Percentiles rank a stretch among this genome's conserved stretches.
Conservation (phyloP, 1,140 invertebrate genomes). For the Ceratoteleas bidentatus region DNA sequence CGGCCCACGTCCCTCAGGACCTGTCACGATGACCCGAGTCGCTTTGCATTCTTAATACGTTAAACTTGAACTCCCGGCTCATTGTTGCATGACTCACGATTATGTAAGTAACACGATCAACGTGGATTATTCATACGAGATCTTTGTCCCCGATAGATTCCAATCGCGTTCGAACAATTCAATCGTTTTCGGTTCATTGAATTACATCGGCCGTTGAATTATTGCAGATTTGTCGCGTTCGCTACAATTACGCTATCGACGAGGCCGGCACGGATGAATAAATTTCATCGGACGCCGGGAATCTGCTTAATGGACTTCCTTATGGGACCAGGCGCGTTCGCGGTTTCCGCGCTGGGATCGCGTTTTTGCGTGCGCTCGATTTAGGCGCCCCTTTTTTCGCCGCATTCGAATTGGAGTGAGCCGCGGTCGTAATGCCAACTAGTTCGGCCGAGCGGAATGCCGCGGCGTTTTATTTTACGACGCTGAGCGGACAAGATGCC, state of each 20-base stretch:
- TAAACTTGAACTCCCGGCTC: constrained; percentile 65
- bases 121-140: constrained; percentile 65
- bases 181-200: constrained; percentile 63
- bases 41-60: constrained; percentile 62
- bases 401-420: too few relatives aligned
- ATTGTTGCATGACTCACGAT: constrained; percentile 67
- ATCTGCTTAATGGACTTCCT: constrained; percentile 39
- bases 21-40: constrained; percentile 68
- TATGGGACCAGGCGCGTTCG: constrained; percentile 4
- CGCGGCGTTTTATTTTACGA: too few relatives aligned
- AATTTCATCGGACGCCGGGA: constrained; percentile 9
- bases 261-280: constrained; percentile 10
- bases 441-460: too few relatives aligned
- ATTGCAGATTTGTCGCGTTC: constrained; percentile 52
- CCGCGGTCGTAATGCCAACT: too few relatives aligned
- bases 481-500: too few relatives aligned
- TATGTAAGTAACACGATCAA: constrained; percentile 63
- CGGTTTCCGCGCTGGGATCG: too few relatives aligned
- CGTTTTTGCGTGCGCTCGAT: too few relatives aligned
- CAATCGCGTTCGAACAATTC: constrained; percentile 64
- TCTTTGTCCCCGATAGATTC: constrained; percentile 62
- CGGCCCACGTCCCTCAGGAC: constrained; percentile 68
- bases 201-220: constrained; percentile 54
- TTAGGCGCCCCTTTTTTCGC: too few relatives aligned
- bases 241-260: constrained; percentile 41